Conservation (phyloP, 2,113 vertebrate genomes). For the Gambusia holbrooki region DNA sequence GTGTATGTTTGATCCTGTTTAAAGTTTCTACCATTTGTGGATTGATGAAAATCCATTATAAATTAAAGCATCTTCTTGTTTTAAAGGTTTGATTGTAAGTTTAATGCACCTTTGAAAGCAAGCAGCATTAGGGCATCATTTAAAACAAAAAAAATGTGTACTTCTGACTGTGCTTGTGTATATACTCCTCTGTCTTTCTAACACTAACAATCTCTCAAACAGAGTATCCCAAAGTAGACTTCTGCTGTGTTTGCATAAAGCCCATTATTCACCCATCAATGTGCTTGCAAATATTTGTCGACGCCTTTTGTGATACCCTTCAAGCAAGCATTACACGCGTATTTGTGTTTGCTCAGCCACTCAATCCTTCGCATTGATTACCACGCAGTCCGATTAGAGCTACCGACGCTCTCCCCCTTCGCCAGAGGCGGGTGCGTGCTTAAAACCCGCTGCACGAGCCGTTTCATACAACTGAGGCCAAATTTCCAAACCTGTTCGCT, state of each 20-base stretch:
- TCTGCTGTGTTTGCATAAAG: constrained; percentile 21
- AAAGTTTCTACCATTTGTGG: too few species aligned
- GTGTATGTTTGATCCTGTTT: too few species aligned
- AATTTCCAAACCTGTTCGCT: constrained; percentile 72
- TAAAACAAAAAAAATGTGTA: background rate
- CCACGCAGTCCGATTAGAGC: constrained; percentile 67
- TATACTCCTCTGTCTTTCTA: constrained; percentile 8
- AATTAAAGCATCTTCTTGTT: too few species aligned
- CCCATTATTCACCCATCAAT: constrained; percentile 57
- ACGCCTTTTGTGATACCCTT: constrained; percentile 42
- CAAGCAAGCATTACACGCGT: constrained; percentile 40
- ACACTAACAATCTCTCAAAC: constrained; percentile 21
- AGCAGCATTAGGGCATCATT: background rate
- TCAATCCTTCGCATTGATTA: constrained; percentile 72
- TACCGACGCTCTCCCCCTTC: constrained; percentile 38
- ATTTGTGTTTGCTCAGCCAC: constrained; percentile 74
- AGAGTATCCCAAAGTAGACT: constrained; percentile 28
- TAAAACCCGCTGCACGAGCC: constrained; percentile 42
- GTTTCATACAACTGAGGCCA: constrained; percentile 62
- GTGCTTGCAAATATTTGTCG: constrained; percentile 69
- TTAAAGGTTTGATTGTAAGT: background rate
- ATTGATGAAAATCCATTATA: too few species aligned
- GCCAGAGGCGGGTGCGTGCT: constrained; percentile 44
- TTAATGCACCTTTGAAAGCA: background rate
- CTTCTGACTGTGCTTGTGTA: background rate